These are phyloP conservation scores for Papilio helenus DNA, from an alignment of 1,140 invertebrate species.

Conservation along the genomic window DNA sequence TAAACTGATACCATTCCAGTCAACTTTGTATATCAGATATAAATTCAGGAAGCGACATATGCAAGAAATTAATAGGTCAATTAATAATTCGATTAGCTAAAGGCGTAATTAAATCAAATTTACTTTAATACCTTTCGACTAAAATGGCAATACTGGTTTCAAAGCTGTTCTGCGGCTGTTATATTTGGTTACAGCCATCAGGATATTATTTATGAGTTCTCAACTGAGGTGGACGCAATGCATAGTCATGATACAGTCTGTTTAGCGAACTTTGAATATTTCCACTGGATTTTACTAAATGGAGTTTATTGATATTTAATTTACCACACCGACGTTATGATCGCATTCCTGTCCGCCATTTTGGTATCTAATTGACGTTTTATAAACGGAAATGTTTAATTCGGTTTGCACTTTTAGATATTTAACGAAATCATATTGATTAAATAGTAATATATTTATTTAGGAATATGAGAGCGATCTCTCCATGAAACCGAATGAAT, in stretches of 20 bases:
- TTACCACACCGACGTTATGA: slow-evolving; percentile 27
- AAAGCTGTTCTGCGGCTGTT: slow-evolving; percentile 31
- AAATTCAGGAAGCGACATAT: slow-evolving; percentile 29
- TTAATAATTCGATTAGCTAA: slow-evolving; percentile 38
- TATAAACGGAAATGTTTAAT: slow-evolving; percentile 33
- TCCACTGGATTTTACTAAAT: slow-evolving; percentile 35
- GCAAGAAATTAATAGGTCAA: slow-evolving; percentile 33
- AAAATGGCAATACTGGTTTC: slow-evolving; percentile 21
- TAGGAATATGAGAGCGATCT: neutral
- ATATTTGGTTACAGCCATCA: slow-evolving; percentile 41
- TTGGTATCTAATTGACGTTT: slow-evolving; percentile 35
- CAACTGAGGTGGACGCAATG: slow-evolving; percentile 37
- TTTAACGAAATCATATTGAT: neutral
- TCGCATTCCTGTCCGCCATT: slow-evolving; percentile 30
- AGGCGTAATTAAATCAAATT: slow-evolving; percentile 32
- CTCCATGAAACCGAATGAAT: too few relatives aligned
- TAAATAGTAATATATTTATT: neutral
- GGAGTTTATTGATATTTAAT: slow-evolving; percentile 36
- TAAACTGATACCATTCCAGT: slow-evolving; percentile 19
- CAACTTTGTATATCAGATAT: slow-evolving; percentile 6
- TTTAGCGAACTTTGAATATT: slow-evolving; percentile 27
- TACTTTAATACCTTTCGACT: slow-evolving; percentile 35
- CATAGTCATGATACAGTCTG: slow-evolving; percentile 41
- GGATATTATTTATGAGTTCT: slow-evolving; percentile 37
- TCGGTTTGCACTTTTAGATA: slow-evolving; percentile 1